Evolutionary conservation across 2,113 vertebrate genomes (phyloP).

Genomic region (Herpailurus yagouaroundi): DNA sequence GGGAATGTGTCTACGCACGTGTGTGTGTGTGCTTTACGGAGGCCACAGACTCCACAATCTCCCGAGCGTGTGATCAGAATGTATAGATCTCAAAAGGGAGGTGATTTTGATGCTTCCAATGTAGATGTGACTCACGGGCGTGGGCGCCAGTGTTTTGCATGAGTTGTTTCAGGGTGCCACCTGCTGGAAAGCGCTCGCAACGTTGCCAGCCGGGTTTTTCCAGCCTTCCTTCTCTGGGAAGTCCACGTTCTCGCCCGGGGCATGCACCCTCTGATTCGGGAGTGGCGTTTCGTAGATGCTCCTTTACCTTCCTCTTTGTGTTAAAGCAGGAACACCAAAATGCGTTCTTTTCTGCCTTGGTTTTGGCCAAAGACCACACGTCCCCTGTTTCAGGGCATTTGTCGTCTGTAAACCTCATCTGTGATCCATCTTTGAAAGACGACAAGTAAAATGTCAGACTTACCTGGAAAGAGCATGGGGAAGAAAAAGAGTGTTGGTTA

Average conservation of each 20-base stretch:
- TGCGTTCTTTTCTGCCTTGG: not conserved
- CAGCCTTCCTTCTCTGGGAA: not conserved
- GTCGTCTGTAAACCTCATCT: not conserved
- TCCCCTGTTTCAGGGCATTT: not conserved
- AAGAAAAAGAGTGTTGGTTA: not conserved
- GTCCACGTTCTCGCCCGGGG: not conserved
- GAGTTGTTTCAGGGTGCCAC: slow-evolving; percentile 34
- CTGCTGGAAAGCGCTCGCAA: slow-evolving; percentile 26
- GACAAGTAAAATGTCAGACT: not conserved
- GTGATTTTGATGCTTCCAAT: not conserved
- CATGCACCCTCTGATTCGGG: not conserved
- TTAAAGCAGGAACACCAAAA: not conserved
- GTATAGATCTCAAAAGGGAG: not conserved
- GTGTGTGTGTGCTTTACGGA: not conserved
- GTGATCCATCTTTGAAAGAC: not conserved
- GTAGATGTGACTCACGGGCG: rapidly evolving
- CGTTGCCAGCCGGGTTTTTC: not conserved
- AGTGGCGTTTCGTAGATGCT: not conserved
- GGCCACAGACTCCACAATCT: not conserved
- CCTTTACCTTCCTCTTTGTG: not conserved
- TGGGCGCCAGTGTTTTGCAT: rapidly evolving
- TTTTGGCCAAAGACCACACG: not conserved
- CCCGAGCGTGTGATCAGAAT: not conserved
- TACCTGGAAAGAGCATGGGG: not conserved
- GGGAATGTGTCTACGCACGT: not conserved